Base-by-base conservation (phyloP, 37 sponge, comb jelly and placozoan genomes). In the Tethya wilhelma region DNA sequence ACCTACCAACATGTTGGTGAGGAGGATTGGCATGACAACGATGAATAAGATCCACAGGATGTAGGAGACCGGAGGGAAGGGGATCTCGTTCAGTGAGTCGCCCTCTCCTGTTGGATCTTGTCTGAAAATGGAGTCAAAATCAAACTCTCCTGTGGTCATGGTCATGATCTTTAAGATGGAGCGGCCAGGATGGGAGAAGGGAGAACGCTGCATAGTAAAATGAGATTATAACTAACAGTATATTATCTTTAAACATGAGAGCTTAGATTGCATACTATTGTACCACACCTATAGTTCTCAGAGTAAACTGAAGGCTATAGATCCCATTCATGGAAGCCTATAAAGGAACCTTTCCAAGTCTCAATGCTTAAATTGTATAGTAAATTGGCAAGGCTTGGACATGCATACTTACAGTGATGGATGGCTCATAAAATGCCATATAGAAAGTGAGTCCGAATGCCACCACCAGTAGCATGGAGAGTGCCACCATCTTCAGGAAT, bases 131-230 rank as follows among this genome's bases (percentile, higher is more conserved):
- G 73, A 63, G 67, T 94, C 95, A 79, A 69, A 99, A 56, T 96
- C 97, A 91, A 99, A 94, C 59, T 99, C 99, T 3, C 97, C 96
- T 14, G 86, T 96, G 9, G 93, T 96, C 95, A 94, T 94, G 2
- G 88, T 87, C 73, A 92, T 79, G 26, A 95, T 96, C 64, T 94
- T 96, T 62, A 92, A 33, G 29, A 99, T 41, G 44, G 95, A 59
- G 7, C 86, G 81, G 12, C 78, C 83, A 29, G 93, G 89, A 71
- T 69, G 74, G 1, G 81, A 37, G 64, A 90, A 95, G 25, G 91
- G 69, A 20, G 81, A 41, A 1, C 80, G 56, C 83, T n/a, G n/a
- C n/a, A n/a, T n/a, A n/a, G n/a, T n/a, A n/a, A n/a, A n/a, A n/a
- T n/a, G n/a, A n/a, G n/a, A n/a, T n/a, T n/a, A n/a, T n/a, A n/a